These are phyloP conservation scores for Lepilemur septentrionalis DNA, from an alignment of 2,797 vertebrate species.

Conservation along the genomic window DNA sequence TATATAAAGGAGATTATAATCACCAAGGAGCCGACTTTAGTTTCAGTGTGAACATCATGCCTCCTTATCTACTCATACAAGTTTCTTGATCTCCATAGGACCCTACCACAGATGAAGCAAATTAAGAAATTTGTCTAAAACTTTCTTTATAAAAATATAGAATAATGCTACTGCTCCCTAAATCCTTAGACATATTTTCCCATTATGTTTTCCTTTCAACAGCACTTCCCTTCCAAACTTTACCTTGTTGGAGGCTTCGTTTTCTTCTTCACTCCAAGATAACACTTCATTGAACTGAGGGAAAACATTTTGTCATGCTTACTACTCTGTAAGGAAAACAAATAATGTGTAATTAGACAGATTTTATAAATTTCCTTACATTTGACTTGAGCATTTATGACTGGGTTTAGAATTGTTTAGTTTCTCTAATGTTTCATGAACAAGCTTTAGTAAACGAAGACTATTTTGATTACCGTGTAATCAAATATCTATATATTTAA, in stretches of 20 bases:
- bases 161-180: not conserved
- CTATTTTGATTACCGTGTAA: not conserved
- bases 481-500: not conserved
- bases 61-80: not conserved
- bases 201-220: not conserved
- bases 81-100: not conserved
- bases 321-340: conserved; percentile 87
- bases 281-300: conserved; percentile 91
- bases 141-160: not conserved
- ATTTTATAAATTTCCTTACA: not conserved
- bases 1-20: not conserved
- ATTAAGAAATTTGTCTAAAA: not conserved
- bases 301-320: conserved; percentile 92
- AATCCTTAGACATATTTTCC: not conserved
- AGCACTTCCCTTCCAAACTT: conserved; percentile 42
- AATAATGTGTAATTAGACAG: not conserved
- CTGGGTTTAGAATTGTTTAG: not conserved
- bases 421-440: not conserved
- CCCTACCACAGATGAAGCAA: not conserved
- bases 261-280: conserved; percentile 94
- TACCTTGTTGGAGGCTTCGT: conserved; percentile 95
- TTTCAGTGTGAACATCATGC: not conserved
- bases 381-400: not conserved
- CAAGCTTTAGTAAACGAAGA: not conserved
- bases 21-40: not conserved